These are phyloP conservation scores for Danio aesculapii DNA, from an alignment of 2,797 vertebrate species.

Conservation along the genomic window DNA sequence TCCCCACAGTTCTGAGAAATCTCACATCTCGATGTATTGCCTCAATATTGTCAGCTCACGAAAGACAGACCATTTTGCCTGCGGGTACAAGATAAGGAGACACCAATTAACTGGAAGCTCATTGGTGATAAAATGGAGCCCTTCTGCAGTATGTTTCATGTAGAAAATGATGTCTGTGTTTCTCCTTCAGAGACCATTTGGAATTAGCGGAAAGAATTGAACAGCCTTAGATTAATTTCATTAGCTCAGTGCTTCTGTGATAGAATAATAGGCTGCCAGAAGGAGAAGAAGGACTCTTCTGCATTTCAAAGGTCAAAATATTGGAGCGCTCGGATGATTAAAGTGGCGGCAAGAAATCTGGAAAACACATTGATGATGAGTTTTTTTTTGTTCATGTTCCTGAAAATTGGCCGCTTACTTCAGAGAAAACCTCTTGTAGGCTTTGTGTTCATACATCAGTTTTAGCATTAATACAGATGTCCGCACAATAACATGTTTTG, in stretches of 20 bases:
- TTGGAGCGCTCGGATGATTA: slow-evolving; percentile 19
- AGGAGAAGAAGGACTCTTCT: slow-evolving; percentile 30
- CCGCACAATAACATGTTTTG: slow-evolving; percentile 3
- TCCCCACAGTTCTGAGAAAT: slow-evolving; percentile 30
- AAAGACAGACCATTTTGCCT: slow-evolving; percentile 69
- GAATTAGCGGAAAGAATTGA: slow-evolving; percentile 52
- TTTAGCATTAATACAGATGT: slow-evolving; percentile 17
- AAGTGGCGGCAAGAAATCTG: slow-evolving; percentile 11
- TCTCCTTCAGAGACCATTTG: slow-evolving; percentile 47
- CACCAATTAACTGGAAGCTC: slow-evolving; percentile 72
- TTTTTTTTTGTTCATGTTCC: not conserved
- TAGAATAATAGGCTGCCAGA: slow-evolving; percentile 32
- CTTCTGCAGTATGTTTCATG: slow-evolving; percentile 49
- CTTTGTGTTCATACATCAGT: not conserved
- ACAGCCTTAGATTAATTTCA: slow-evolving; percentile 55
- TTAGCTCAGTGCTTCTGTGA: slow-evolving; percentile 48
- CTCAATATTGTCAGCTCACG: slow-evolving; percentile 68
- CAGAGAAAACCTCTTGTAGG: not conserved
- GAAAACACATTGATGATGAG: slow-evolving; percentile 4
- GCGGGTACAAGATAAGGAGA: slow-evolving; percentile 71
- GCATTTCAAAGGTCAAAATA: slow-evolving; percentile 44
- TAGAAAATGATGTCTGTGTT: slow-evolving; percentile 57
- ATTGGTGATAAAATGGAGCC: slow-evolving; percentile 58
- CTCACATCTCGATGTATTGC: slow-evolving; percentile 50
- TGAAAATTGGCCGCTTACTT: not conserved